Conservation (phyloP, 2,797 vertebrate genomes). For the Sparus aurata region DNA sequence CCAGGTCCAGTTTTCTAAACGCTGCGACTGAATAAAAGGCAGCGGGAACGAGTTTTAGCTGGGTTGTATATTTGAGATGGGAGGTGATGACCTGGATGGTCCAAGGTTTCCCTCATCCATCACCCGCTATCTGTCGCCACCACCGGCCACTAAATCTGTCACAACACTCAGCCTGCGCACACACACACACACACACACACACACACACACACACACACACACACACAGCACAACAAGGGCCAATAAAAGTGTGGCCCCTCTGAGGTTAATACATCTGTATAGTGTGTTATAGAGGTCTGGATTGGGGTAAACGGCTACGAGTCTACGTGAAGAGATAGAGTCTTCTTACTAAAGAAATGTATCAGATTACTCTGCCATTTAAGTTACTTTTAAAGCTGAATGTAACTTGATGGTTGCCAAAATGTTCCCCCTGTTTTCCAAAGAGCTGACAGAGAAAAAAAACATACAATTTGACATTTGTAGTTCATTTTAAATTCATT, state of each 20-base stretch:
- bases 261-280: neutral
- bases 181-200: neutral
- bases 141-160: constrained; percentile 70
- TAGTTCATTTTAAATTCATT: neutral
- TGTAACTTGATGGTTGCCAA: neutral
- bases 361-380: neutral
- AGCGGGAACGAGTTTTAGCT: constrained; percentile 45
- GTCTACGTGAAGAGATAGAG: neutral
- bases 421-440: neutral
- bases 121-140: constrained; percentile 63
- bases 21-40: constrained; percentile 9
- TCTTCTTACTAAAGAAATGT: neutral
- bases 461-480: neutral
- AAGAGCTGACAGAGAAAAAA: neutral
- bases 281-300: neutral
- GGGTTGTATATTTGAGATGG: constrained; percentile 41
- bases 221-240: constrained; percentile 31
- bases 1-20: neutral
- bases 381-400: neutral
- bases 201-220: neutral
- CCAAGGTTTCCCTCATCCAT: constrained; percentile 80
- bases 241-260: constrained; percentile 28
- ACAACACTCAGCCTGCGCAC: constrained; percentile 30
- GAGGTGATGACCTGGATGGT: constrained; percentile 71
- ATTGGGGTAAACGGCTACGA: neutral